phyloP scores from a whole-genome alignment of 2,797 vertebrate species.

The Erethizon dorsatum region DNA sequence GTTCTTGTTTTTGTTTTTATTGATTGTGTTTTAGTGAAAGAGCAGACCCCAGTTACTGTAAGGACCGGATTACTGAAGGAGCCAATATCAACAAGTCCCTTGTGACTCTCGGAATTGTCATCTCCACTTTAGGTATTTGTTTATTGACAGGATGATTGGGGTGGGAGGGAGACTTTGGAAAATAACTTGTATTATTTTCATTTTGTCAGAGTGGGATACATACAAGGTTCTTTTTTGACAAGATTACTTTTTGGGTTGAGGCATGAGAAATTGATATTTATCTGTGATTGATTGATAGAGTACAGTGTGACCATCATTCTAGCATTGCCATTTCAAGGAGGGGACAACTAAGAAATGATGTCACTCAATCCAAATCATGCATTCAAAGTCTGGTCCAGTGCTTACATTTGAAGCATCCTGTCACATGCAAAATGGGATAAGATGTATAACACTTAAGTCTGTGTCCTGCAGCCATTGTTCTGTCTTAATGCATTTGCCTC shows the following conservation, averaged over 20 bases:
- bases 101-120: conserved; percentile 98
- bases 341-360: neutral
- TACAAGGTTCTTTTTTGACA: conserved; percentile 13
- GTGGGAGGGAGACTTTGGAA: conserved; percentile 63
- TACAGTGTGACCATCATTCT: neutral
- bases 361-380: neutral
- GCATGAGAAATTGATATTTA: conserved; percentile 4
- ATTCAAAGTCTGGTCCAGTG: conserved; percentile 36
- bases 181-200: neutral
- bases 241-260: conserved; percentile 33
- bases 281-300: conserved; percentile 37
- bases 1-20: conserved; percentile 56
- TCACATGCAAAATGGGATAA: neutral
- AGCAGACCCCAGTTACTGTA: conserved; percentile 97
- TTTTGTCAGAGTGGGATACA: conserved; percentile 47
- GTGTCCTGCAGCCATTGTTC: neutral
- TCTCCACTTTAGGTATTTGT: conserved; percentile 96
- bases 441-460: neutral
- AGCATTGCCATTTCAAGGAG: conserved; percentile 41
- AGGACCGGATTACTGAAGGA: conserved; percentile 97
- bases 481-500: conserved; percentile 50
- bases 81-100: conserved; percentile 99
- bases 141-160: neutral
- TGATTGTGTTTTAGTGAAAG: conserved; percentile 92
- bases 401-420: neutral